Percentiles rank a stretch among this genome's conserved stretches.
Conservation (phyloP, 2,797 vertebrate species). For the Rhinoraja longicauda region DNA sequence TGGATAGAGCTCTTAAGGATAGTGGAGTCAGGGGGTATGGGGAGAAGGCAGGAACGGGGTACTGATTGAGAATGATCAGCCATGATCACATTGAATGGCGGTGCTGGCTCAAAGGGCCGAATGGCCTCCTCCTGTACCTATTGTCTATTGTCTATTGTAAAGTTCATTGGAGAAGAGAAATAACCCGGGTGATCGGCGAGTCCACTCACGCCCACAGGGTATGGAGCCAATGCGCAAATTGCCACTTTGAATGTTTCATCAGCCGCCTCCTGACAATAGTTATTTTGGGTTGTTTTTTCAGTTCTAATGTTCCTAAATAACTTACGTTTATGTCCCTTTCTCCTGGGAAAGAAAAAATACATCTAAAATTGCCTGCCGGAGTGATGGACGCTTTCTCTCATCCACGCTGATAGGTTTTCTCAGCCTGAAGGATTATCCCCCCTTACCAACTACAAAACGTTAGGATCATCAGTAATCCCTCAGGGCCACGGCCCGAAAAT, state of each 20-base stretch:
- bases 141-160: no score
- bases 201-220: not conserved
- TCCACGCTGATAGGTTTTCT: not conserved
- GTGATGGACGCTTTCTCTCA: slow-evolving; percentile 13
- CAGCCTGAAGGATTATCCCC: slow-evolving; percentile 7
- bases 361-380: not conserved
- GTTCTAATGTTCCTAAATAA: slow-evolving; percentile 42
- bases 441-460: not conserved
- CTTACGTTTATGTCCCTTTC: not conserved
- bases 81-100: no score
- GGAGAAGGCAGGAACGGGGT: no score
- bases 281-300: slow-evolving; percentile 47
- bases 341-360: not conserved
- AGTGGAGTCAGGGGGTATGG: no score
- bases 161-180: not conserved
- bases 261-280: slow-evolving; percentile 50
- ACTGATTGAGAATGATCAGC: no score
- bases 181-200: not conserved
- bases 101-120: no score
- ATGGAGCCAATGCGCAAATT: slow-evolving; percentile 51
- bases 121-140: no score
- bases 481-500: not conserved
- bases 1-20: no score
- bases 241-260: slow-evolving; percentile 53
- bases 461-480: slow-evolving; percentile 19